These are phyloP conservation scores for Tupaia chinensis DNA, from an alignment of 2,113 vertebrate genomes.

Conservation along the genomic window DNA sequence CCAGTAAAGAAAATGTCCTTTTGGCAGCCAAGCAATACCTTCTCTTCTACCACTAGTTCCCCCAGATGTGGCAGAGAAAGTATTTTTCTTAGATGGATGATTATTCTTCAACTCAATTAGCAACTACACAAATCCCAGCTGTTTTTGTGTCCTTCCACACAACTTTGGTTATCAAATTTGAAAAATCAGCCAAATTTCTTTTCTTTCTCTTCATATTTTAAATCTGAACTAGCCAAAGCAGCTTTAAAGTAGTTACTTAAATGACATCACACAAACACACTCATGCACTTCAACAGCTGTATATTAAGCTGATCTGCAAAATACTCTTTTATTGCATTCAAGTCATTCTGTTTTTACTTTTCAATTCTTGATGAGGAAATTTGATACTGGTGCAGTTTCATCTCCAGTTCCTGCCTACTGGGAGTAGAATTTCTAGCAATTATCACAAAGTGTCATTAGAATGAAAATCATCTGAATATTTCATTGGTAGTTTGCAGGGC, in stretches of 20 bases:
- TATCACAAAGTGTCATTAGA: slow-evolving; percentile 58
- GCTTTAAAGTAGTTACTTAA: slow-evolving; percentile 33
- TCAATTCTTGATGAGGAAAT: slow-evolving; percentile 59
- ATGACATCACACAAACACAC: slow-evolving; percentile 35
- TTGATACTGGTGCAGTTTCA: slow-evolving; percentile 58
- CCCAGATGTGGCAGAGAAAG: slow-evolving; percentile 41
- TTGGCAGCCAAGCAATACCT: slow-evolving; percentile 19
- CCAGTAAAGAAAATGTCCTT: slow-evolving; percentile 24
- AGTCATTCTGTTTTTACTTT: slow-evolving; percentile 58
- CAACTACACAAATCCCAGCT: slow-evolving; percentile 46
- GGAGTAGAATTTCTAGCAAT: slow-evolving; percentile 58
- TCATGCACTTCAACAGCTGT: not conserved
- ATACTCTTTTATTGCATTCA: slow-evolving; percentile 43
- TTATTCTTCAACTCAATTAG: slow-evolving; percentile 61
- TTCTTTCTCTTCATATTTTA: slow-evolving; percentile 64
- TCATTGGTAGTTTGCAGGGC: slow-evolving; percentile 39
- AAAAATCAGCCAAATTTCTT: slow-evolving; percentile 55
- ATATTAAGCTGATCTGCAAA: slow-evolving; percentile 36
- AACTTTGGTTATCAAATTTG: slow-evolving; percentile 50
- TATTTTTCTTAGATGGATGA: slow-evolving; percentile 44
- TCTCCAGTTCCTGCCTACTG: slow-evolving; percentile 39
- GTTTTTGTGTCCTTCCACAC: slow-evolving; percentile 42
- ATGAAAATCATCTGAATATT: slow-evolving; percentile 64
- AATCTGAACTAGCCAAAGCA: slow-evolving; percentile 51
- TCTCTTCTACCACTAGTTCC: not conserved